These are phyloP conservation scores for Hydrolagus colliei DNA, from an alignment of 2,797 vertebrate genomes.

Conservation along the genomic window DNA sequence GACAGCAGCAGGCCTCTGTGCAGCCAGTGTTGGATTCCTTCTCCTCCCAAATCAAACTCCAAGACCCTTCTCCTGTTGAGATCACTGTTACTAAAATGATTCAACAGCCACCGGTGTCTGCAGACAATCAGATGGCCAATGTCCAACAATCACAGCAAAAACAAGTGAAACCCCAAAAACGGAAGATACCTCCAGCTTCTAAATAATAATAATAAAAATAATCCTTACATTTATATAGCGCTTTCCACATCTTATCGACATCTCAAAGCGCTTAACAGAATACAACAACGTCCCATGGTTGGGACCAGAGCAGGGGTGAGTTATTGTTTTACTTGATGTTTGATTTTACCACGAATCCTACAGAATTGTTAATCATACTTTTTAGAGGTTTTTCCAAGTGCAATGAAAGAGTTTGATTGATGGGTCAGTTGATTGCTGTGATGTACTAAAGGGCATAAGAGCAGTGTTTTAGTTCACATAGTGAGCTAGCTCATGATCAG, in stretches of 20 bases:
- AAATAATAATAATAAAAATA: constrained; percentile 48
- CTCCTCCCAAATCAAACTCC: constrained; percentile 55
- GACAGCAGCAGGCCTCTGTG: constrained; percentile 62
- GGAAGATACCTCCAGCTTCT: constrained; percentile 78
- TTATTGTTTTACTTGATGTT: not conserved
- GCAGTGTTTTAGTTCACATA: not conserved
- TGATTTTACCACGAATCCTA: not conserved
- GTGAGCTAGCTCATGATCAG: too few species aligned
- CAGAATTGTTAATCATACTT: not conserved
- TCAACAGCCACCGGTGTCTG: constrained; percentile 61
- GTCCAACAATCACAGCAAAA: constrained; percentile 68
- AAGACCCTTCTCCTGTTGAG: constrained; percentile 55
- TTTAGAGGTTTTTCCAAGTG: not conserved
- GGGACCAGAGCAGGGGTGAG: constrained; percentile 46
- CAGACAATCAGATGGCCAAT: constrained; percentile 61
- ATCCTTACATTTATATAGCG: too few species aligned
- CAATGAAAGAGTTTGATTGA: not conserved
- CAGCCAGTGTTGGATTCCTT: constrained; percentile 64
- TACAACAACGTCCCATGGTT: too few species aligned
- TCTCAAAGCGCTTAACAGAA: too few species aligned
- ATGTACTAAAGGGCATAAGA: too few species aligned
- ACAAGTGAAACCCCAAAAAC: constrained; percentile 80
- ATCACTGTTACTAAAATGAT: constrained; percentile 56
- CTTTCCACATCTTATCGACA: too few species aligned
- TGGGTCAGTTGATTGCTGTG: not conserved